Base-by-base conservation (phyloP, 64 coral and sea anemone genomes). In the Cladopsammia gracilis region DNA sequence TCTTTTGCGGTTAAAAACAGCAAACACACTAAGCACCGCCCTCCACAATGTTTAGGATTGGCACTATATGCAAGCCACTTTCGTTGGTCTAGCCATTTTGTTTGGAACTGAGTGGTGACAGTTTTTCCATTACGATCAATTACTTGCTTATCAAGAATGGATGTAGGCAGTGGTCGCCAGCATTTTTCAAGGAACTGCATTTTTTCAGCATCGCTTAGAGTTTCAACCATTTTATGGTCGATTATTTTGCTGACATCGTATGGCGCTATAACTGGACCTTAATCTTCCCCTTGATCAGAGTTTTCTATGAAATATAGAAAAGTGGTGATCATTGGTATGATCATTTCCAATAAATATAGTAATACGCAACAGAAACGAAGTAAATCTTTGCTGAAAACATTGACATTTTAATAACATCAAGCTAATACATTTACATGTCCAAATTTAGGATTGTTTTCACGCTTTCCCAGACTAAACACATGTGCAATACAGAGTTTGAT, bases 181-280 rank as follows among this genome's bases (percentile, higher is more conserved):
- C 79, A 10, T 62, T 82, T 82, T 62, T 82, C 56, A 13, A 82
- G 79, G 20, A 87, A 87, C 67, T 87, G 45, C 48, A 87, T 56
- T 87, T 87, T 87, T 87, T 87, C 64, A 2, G 83, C 62, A 71
- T 87, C 83, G 48, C 83, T 87, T 86, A 86, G 48, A 25, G 83
- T 71, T 25, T 70, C 67, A 71, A 87, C 64, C 24, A 53, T 71
- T 52, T 13, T 20, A 57, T 87, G 44, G 66, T 87, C 65, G n/a
- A 87, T 87, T 14, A 87, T 53, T 56, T 71, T 70, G 48, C 83
- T 87, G 45, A 71, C 83, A 12, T 87, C 83, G 48, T 71, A 87
- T 87, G 83, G 83, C 67, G 67, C 67, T 70, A 20, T 70, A 44
- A 25, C 67, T 70, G 67, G 67, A 70, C 67, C 67, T 70, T 70